Evolutionary conservation across 1,140 invertebrate genomes (phyloP).

Genomic region (Drosophila sp.): DNA sequence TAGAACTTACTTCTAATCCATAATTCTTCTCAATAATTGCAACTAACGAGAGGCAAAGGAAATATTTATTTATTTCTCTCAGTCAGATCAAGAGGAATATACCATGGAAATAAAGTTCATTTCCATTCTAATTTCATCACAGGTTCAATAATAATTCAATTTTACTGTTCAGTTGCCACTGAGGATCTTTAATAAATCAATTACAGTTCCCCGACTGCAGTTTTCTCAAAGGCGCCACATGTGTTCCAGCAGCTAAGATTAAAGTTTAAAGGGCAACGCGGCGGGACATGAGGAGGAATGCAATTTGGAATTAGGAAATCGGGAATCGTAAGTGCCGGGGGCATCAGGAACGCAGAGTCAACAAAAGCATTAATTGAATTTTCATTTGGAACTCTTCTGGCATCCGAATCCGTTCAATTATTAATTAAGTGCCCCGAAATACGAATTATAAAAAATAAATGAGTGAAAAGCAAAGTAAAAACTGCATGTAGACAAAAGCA

Average conservation of each 20-base stretch:
- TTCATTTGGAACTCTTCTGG: constrained; percentile 64
- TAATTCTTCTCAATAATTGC: too few species aligned
- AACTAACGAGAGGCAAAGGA: too few species aligned
- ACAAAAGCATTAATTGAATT: constrained; percentile 69
- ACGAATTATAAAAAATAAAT: constrained; percentile 42
- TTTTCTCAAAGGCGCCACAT: constrained; percentile 20
- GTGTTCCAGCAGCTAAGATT: constrained; percentile 23
- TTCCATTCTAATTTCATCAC: too few species aligned
- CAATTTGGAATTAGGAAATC: background rate
- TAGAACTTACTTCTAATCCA: too few species aligned
- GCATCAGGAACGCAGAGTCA: background rate
- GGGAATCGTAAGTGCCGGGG: background rate
- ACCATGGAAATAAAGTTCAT: too few species aligned
- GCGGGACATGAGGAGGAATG: background rate
- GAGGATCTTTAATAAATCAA: constrained; percentile 1
- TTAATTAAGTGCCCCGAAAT: constrained; percentile 67
- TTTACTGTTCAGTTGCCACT: background rate
- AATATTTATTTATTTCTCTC: too few species aligned
- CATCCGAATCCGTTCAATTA: constrained; percentile 57
- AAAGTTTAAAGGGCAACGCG: constrained; percentile 11
- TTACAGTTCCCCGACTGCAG: background rate
- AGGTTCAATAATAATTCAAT: constrained; percentile 1
- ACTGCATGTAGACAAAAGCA: constrained; percentile 57
- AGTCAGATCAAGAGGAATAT: too few species aligned
- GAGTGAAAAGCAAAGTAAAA: constrained; percentile 51